phyloP scores from a whole-genome alignment of 1,140 invertebrate genomes.

The Drosophila arizonae region DNA sequence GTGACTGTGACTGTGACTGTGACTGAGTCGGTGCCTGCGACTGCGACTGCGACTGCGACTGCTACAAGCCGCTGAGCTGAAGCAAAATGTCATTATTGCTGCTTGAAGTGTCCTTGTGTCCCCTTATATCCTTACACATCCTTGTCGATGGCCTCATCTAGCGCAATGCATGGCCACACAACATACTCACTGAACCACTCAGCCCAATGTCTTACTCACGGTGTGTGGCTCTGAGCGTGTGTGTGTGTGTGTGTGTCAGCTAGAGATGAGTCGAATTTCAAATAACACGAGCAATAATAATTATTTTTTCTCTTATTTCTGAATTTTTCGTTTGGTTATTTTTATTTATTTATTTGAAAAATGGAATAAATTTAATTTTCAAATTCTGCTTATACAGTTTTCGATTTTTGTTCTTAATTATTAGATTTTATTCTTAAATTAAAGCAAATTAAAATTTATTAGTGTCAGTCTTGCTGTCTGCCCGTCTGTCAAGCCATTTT shows the following conservation, averaged over 20 bases:
- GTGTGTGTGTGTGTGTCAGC: neutral
- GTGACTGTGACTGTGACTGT: slow-evolving; percentile 6
- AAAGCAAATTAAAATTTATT: too few species aligned
- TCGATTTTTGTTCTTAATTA: too few species aligned
- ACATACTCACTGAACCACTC: slow-evolving; percentile 29
- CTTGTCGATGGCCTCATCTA: slow-evolving; percentile 18
- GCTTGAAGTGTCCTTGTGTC: slow-evolving; percentile 44
- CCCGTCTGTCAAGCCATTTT: too few species aligned
- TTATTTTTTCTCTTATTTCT: too few species aligned
- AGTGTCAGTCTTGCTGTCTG: too few species aligned
- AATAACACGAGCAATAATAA: neutral
- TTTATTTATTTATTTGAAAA: too few species aligned
- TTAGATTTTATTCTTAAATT: too few species aligned
- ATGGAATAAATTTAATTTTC: too few species aligned
- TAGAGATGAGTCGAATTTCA: neutral
- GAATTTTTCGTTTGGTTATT: too few species aligned
- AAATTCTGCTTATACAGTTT: too few species aligned
- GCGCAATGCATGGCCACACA: slow-evolving; percentile 41
- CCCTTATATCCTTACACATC: slow-evolving; percentile 9
- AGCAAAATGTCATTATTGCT: slow-evolving; percentile 55
- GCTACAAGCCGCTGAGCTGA: slow-evolving; percentile 2
- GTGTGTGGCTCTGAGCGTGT: neutral
- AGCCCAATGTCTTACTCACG: slow-evolving; percentile 2
- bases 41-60: slow-evolving; percentile 3
- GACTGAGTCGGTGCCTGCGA: neutral